A percentile compares a stretch with the other conserved stretches of the same genome.
Evolutionary conservation across 2,797 vertebrate genomes (phyloP).

Genomic region (Setipinna tenuifilis): DNA sequence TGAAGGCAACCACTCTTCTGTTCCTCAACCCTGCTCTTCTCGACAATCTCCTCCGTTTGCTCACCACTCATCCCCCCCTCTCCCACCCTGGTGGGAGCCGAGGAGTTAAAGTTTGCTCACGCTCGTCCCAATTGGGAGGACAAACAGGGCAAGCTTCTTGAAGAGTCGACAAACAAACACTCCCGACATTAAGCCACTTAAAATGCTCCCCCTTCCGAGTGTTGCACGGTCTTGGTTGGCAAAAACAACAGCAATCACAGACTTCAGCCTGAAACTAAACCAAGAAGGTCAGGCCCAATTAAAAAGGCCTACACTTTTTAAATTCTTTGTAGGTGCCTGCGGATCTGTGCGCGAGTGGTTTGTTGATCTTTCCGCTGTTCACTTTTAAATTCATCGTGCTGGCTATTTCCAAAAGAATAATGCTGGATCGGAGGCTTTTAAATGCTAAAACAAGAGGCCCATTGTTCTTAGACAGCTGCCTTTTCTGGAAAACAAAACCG

Average conservation of each 20-base stretch:
- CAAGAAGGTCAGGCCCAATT: background rate
- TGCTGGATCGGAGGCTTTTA: conserved; percentile 67
- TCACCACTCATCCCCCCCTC: background rate
- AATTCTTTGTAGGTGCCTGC: background rate
- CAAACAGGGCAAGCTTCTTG: conserved; percentile 7
- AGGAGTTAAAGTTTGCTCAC: background rate
- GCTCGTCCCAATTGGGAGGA: background rate
- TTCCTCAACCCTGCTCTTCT: background rate
- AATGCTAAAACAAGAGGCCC: conserved; percentile 76
- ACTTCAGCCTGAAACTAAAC: background rate
- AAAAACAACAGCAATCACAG: background rate
- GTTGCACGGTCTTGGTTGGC: background rate
- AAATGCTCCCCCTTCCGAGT: background rate
- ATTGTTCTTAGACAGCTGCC: conserved; percentile 80
- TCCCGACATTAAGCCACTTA: background rate
- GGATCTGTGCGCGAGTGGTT: background rate
- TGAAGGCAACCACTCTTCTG: no score
- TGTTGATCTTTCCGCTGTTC: background rate
- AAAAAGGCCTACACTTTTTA: background rate
- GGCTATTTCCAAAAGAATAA: conserved; percentile 45
- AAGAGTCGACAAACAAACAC: background rate
- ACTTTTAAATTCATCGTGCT: conserved; percentile 1
- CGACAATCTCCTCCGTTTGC: background rate
- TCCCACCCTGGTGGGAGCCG: background rate
- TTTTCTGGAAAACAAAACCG: conserved; percentile 53